Evolutionary conservation across 2,888 invertebrate genomes (phyloP).

Genomic region (Acleris literana): DNA sequence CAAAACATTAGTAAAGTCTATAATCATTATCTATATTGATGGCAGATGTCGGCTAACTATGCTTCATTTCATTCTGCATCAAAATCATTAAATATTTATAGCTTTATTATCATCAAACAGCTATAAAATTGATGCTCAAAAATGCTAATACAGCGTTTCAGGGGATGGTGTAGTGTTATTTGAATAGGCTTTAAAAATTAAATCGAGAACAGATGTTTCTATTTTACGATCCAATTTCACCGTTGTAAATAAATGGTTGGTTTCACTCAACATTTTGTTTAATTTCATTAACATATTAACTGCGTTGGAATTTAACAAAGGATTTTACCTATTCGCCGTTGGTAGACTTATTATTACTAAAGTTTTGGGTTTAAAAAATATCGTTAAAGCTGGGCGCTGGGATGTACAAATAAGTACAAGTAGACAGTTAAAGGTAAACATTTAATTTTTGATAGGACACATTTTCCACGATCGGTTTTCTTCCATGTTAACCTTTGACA

Average conservation of each 20-base stretch:
- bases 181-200: slow-evolving; percentile 73
- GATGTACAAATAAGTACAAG: too few relatives aligned
- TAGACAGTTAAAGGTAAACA: too few relatives aligned
- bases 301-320: slow-evolving; percentile 13
- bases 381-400: too few relatives aligned
- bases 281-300: slow-evolving; percentile 31
- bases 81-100: slow-evolving; percentile 33
- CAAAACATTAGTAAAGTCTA: neutral
- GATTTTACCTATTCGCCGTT: neutral
- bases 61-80: slow-evolving; percentile 5
- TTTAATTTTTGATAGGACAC: too few relatives aligned
- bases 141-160: slow-evolving; percentile 54
- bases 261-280: slow-evolving; percentile 39
- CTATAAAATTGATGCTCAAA: slow-evolving; percentile 44
- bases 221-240: slow-evolving; percentile 76
- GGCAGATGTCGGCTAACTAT: slow-evolving; percentile 22
- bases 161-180: slow-evolving; percentile 60
- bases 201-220: slow-evolving; percentile 67
- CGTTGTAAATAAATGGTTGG: slow-evolving; percentile 47
- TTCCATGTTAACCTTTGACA: too few relatives aligned
- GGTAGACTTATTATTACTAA: neutral
- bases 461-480: too few relatives aligned
- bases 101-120: slow-evolving; percentile 42
- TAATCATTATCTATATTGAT: neutral
- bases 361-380: neutral